Evolutionary conservation across 2,888 invertebrate genomes (phyloP).

Genomic region (Andrena chrysosceles): DNA sequence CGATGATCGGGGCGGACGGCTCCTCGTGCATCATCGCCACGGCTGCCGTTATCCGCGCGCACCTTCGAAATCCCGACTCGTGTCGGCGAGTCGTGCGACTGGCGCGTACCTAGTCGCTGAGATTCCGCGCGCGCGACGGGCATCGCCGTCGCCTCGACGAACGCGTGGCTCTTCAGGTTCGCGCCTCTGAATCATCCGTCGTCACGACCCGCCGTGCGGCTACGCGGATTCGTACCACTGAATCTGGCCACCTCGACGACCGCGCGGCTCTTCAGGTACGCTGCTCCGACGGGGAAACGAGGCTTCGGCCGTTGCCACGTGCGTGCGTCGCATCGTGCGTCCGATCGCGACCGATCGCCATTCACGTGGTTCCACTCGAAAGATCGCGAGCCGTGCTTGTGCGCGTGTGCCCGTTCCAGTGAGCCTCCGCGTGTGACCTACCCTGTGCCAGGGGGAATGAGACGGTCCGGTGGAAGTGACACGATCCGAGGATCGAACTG

Average conservation of each 20-base stretch:
- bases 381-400: not conserved
- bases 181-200: not conserved
- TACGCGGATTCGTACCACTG: too few species aligned
- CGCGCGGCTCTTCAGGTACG: not conserved
- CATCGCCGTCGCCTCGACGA: conserved; percentile 48
- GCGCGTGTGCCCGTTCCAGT: not conserved
- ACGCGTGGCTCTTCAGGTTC: conserved; percentile 9
- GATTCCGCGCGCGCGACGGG: conserved; percentile 66
- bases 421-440: conserved; percentile 18
- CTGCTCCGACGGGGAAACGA: conserved; percentile 23
- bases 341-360: conserved; percentile 3
- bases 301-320: not conserved
- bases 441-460: conserved; percentile 11
- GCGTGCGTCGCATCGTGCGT: conserved; percentile 14
- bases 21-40: conserved; percentile 30
- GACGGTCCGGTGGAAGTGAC: conserved; percentile 3
- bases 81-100: conserved; percentile 50
- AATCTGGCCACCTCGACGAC: too few species aligned
- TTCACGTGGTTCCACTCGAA: conserved; percentile 16
- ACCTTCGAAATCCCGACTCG: conserved; percentile 66
- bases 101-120: conserved; percentile 63
- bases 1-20: conserved; percentile 59
- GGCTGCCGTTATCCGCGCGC: conserved; percentile 44
- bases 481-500: not conserved
- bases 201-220: too few species aligned